These are phyloP conservation scores for Microplitis deprimator DNA, from an alignment of 2,888 invertebrate genomes.

Conservation along the genomic window DNA sequence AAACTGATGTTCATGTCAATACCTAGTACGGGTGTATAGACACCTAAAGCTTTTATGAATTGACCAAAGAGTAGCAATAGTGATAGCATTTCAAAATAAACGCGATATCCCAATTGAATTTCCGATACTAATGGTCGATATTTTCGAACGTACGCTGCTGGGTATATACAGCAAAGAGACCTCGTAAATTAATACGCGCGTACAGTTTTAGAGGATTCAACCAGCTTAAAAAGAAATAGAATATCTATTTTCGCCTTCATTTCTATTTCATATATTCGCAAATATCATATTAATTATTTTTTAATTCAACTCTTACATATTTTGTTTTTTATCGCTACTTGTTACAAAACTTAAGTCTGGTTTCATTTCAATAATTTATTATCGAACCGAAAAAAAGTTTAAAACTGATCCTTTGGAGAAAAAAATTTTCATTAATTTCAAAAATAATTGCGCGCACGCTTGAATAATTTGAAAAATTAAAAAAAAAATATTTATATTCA, in stretches of 20 bases:
- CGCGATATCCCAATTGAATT: conserved; percentile 54
- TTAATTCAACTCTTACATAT: too few species aligned
- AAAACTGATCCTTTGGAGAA: too few species aligned
- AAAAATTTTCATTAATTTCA: too few species aligned
- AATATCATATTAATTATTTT: not conserved
- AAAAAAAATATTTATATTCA: too few species aligned
- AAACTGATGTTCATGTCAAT: conserved; percentile 7
- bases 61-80: conserved; percentile 1
- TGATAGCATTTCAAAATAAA: conserved; percentile 41
- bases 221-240: conserved; percentile 23
- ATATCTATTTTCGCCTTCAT: conserved; percentile 12
- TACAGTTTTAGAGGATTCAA: conserved; percentile 36
- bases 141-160: conserved; percentile 43
- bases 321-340: too few species aligned
- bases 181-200: conserved; percentile 46
- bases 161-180: conserved; percentile 16
- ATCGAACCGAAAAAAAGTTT: too few species aligned
- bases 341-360: too few species aligned
- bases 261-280: not conserved
- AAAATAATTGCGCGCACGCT: too few species aligned
- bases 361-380: too few species aligned
- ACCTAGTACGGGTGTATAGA: not conserved
- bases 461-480: too few species aligned
- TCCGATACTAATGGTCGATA: conserved; percentile 60
- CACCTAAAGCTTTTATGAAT: conserved; percentile 22